Conservation (phyloP, 2,113 vertebrate genomes). For the Periophthalmus modestus region DNA sequence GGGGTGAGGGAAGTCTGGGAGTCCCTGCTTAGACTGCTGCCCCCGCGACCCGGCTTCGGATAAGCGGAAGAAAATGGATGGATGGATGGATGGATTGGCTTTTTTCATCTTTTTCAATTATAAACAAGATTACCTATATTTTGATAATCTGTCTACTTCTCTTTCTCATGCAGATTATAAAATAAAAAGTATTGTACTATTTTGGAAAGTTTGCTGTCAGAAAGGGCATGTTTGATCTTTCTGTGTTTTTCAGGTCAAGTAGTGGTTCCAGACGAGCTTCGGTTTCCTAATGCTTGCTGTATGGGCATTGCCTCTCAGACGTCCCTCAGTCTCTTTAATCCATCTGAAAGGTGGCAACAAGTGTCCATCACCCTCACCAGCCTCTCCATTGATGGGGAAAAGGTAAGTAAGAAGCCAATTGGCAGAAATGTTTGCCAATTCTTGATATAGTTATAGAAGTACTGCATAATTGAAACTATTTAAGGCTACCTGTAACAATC, state of each 20-base stretch:
- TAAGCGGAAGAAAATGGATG: no score
- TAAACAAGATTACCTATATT: no score
- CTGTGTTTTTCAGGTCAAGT: constrained; percentile 74
- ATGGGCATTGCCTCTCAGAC: constrained; percentile 93
- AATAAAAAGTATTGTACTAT: not conserved
- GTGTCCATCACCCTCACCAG: constrained; percentile 82
- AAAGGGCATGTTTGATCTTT: not conserved
- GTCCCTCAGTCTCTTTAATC: constrained; percentile 87
- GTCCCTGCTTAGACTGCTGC: no score
- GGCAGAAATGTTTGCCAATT: not conserved
- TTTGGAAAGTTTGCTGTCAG: not conserved
- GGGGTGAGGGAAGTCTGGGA: no score
- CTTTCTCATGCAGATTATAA: no score
- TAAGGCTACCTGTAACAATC: not conserved
- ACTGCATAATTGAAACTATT: not conserved
- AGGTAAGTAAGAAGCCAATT: constrained; percentile 54
- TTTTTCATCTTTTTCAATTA: no score
- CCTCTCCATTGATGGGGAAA: constrained; percentile 86
- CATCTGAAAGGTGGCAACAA: constrained; percentile 91
- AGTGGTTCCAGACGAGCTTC: constrained; percentile 88
- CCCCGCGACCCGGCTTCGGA: no score
- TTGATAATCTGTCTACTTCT: no score
- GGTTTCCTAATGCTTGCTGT: constrained; percentile 89
- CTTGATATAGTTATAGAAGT: not conserved
- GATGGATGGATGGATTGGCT: no score